Conservation (phyloP, 2,797 vertebrate genomes). For the Notolepis coatsorum region DNA sequence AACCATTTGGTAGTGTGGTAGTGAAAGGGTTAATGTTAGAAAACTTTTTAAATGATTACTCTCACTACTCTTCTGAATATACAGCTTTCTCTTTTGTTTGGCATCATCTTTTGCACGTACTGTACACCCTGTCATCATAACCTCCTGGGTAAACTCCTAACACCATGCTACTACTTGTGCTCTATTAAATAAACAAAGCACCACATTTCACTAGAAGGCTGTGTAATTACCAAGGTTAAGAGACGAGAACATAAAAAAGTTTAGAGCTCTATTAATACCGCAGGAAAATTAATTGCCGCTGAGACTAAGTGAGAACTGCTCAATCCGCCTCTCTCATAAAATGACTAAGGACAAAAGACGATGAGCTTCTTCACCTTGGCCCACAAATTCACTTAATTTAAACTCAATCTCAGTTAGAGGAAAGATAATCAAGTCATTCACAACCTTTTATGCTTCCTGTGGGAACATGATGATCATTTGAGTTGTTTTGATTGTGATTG, state of each 20-base stretch:
- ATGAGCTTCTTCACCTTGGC: conserved; percentile 79
- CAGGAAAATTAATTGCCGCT: conserved; percentile 58
- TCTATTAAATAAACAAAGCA: no score
- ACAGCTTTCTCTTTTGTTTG: no score
- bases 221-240: neutral
- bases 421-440: conserved; percentile 25
- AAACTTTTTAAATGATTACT: neutral
- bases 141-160: neutral
- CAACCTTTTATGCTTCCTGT: conserved; percentile 12
- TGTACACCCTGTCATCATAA: neutral
- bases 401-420: conserved; percentile 29
- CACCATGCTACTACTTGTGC: neutral
- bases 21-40: no score
- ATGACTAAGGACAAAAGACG: conserved; percentile 57
- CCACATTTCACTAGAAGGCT: conserved; percentile 13
- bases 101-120: no score
- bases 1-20: no score
- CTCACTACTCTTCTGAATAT: no score
- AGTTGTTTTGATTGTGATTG: conserved; percentile 25
- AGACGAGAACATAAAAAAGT: conserved; percentile 1
- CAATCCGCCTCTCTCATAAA: conserved; percentile 53
- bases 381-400: conserved; percentile 65
- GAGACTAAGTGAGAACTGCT: conserved; percentile 53
- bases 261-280: conserved; percentile 21
- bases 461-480: conserved; percentile 32